A percentile compares a stretch with the other conserved stretches of the same genome.
Conservation (phyloP, 1,140 invertebrate species). For the Diachasmimorpha longicaudata region DNA sequence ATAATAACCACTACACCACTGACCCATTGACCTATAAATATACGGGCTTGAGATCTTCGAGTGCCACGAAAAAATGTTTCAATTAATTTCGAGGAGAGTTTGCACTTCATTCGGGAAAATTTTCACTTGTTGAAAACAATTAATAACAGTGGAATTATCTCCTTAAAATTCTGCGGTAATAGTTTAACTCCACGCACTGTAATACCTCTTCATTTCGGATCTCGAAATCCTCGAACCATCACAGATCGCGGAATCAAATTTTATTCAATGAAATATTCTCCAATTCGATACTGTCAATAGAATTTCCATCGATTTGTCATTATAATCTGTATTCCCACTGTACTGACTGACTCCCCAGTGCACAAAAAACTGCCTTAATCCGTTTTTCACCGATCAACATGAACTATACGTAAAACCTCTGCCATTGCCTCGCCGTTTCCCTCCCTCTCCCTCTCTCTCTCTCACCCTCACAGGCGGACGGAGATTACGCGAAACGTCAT, state of each 20-base stretch:
- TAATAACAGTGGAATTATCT: no score
- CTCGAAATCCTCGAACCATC: no score
- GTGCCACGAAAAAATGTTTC: background rate
- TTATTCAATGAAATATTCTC: background rate
- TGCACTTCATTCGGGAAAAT: background rate
- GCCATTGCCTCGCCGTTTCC: background rate
- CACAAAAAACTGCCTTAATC: background rate
- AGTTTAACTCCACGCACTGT: no score
- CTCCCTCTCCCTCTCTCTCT: background rate
- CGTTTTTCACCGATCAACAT: background rate
- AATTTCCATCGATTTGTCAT: background rate
- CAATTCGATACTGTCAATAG: background rate
- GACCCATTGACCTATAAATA: background rate
- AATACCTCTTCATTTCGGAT: no score
- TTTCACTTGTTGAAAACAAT: no score
- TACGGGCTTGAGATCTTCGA: background rate
- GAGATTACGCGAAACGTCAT: conserved; percentile 25
- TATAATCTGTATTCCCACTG: background rate
- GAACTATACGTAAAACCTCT: background rate
- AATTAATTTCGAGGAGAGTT: background rate
- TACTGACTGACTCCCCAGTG: background rate
- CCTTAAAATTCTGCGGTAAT: background rate
- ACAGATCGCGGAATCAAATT: no score
- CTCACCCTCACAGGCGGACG: conserved; percentile 1
- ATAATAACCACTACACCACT: background rate